Conservation (phyloP, 2,888 invertebrate genomes). For the Erynnis tages region DNA sequence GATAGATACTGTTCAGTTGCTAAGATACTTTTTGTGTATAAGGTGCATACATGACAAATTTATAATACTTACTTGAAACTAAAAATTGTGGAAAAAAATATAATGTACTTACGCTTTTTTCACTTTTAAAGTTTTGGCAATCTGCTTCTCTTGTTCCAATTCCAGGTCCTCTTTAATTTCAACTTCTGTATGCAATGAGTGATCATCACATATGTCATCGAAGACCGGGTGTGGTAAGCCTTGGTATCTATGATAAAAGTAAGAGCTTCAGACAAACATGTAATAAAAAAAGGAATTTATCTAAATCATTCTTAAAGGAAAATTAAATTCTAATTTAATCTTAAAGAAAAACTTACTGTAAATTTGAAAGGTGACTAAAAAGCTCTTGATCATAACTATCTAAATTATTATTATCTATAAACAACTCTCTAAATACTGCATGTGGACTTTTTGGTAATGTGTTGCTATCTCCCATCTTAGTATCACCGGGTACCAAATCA, state of each 20-base stretch:
- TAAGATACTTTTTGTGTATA: no score
- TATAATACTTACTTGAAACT: not conserved
- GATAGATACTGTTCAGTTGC: no score
- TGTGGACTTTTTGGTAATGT: constrained; percentile 63
- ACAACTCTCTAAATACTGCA: constrained; percentile 69
- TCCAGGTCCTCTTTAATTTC: constrained; percentile 54
- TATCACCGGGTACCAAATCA: constrained; percentile 42
- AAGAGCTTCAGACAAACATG: no score
- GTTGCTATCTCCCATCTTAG: constrained; percentile 30
- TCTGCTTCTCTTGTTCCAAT: constrained; percentile 37
- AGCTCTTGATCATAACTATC: constrained; percentile 70
- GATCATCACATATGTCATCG: constrained; percentile 66
- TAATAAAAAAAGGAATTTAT: no score
- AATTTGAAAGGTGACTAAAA: constrained; percentile 59
- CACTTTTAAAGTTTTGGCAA: constrained; percentile 52
- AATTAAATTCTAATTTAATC: not conserved
- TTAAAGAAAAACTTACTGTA: constrained; percentile 60
- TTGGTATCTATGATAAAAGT: constrained; percentile 42
- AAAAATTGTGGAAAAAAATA: constrained; percentile 1
- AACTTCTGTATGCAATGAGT: constrained; percentile 51
- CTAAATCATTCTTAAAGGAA: no score
- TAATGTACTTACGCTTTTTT: constrained; percentile 66
- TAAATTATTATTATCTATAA: constrained; percentile 65
- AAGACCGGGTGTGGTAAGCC: constrained; percentile 60
- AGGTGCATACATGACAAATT: not conserved